Evolutionary conservation across 2,797 vertebrate species (phyloP).

Genomic region (Balearica regulorum): DNA sequence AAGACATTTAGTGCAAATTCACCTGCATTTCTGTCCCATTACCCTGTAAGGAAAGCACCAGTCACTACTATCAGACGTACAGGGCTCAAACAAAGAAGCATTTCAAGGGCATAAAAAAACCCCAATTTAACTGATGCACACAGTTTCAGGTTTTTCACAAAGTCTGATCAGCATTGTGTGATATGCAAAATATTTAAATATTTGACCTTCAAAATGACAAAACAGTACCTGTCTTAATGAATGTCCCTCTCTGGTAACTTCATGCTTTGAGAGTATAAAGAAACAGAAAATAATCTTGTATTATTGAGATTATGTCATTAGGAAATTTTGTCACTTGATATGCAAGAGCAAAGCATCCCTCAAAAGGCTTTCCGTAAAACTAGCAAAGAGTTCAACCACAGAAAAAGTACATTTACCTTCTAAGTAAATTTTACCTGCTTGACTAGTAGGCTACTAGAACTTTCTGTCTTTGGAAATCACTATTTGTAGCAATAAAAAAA

Average conservation of each 20-base stretch:
- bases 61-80: neutral
- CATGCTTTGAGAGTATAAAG: neutral
- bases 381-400: slow-evolving; percentile 27
- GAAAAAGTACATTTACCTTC: neutral
- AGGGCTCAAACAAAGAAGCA: neutral
- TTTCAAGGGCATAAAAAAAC: neutral
- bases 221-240: neutral
- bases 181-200: neutral
- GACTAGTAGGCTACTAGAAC: neutral
- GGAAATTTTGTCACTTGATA: slow-evolving; percentile 40
- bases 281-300: neutral
- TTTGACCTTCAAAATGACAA: neutral
- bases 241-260: neutral
- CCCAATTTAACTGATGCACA: neutral
- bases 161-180: neutral
- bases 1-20: neutral
- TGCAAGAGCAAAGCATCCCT: slow-evolving; percentile 54
- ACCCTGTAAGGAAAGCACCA: neutral
- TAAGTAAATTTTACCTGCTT: neutral
- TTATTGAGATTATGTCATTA: slow-evolving; percentile 8
- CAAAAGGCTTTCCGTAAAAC: slow-evolving; percentile 40
- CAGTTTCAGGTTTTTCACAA: fast-evolving
- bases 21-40: neutral
- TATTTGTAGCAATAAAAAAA: neutral
- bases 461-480: neutral